Conservation (phyloP, 2,797 vertebrate species). For the Pipistrellus kuhlii region DNA sequence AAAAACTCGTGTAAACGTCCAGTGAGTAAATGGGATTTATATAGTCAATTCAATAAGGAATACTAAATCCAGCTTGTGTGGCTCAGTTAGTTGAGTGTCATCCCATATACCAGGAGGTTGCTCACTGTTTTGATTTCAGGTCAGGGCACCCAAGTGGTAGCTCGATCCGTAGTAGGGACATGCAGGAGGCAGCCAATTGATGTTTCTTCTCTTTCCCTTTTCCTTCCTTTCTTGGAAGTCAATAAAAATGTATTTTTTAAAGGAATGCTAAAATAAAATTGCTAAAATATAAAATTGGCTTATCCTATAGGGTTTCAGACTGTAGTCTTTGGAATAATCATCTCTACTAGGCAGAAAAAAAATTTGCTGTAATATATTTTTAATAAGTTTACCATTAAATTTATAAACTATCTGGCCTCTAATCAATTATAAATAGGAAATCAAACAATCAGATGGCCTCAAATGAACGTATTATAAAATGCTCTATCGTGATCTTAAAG, state of each 20-base stretch:
- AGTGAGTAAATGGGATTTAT: conserved; percentile 2
- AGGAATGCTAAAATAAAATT: conserved; percentile 34
- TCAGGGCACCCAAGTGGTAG: too few relatives aligned
- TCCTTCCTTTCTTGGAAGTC: too few relatives aligned
- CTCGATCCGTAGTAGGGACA: too few relatives aligned
- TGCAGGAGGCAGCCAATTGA: too few relatives aligned
- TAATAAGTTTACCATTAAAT: conserved; percentile 11
- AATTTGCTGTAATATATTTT: not conserved
- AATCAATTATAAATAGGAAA: not conserved
- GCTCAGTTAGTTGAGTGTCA: too few relatives aligned
- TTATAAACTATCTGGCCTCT: not conserved
- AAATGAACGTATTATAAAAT: not conserved
- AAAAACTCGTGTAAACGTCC: not conserved
- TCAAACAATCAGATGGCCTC: not conserved
- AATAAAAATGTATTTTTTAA: not conserved
- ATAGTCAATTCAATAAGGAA: not conserved
- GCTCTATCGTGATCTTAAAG: not conserved
- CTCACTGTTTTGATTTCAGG: too few relatives aligned
- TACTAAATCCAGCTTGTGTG: not conserved
- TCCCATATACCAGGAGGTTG: too few relatives aligned
- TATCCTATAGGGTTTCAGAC: not conserved
- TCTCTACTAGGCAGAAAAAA: not conserved
- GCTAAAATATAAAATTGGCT: not conserved
- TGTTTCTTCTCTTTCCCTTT: too few relatives aligned
- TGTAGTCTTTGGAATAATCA: not conserved